Conservation (phyloP, 2,888 invertebrate species). For the Clostera curtula region DNA sequence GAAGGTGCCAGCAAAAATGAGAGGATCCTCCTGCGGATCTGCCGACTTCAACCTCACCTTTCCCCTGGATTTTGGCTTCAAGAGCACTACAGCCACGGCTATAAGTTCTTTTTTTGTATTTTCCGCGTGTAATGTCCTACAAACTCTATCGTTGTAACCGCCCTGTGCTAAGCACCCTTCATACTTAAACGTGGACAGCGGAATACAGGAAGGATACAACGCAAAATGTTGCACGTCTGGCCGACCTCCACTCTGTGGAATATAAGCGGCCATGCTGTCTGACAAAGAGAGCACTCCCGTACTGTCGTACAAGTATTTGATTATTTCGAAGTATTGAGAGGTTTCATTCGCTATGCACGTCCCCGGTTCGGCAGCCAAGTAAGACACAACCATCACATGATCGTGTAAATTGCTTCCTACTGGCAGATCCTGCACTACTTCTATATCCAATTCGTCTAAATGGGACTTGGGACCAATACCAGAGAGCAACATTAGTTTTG, state of each 20-base stretch:
- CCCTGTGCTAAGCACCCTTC: conserved; percentile 28
- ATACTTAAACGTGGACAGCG: conserved; percentile 25
- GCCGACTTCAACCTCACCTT: conserved; percentile 33
- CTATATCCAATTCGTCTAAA: conserved; percentile 32
- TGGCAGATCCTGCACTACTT: conserved; percentile 38
- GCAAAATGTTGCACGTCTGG: conserved; percentile 46
- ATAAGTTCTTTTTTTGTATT: conserved; percentile 40
- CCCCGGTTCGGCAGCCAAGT: conserved; percentile 39
- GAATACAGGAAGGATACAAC: conserved; percentile 46
- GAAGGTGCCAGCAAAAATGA: conserved; percentile 51
- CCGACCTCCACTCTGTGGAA: conserved; percentile 24
- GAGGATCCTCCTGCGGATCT: conserved; percentile 35
- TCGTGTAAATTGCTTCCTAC: conserved; percentile 57
- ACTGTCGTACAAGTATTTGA: conserved; percentile 44
- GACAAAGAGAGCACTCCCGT: conserved; percentile 35
- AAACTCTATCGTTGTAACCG: conserved; percentile 36
- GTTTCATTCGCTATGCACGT: conserved; percentile 31
- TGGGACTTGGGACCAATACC: conserved; percentile 48
- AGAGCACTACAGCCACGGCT: conserved; percentile 39
- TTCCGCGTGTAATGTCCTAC: conserved; percentile 27
- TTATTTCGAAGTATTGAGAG: conserved; percentile 30
- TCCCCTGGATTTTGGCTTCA: conserved; percentile 55
- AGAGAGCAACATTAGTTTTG: conserved; percentile 50
- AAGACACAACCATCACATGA: conserved; percentile 47
- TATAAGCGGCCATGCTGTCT: conserved; percentile 43